Conservation (phyloP, 2,113 vertebrate genomes). For the Panthera uncia region DNA sequence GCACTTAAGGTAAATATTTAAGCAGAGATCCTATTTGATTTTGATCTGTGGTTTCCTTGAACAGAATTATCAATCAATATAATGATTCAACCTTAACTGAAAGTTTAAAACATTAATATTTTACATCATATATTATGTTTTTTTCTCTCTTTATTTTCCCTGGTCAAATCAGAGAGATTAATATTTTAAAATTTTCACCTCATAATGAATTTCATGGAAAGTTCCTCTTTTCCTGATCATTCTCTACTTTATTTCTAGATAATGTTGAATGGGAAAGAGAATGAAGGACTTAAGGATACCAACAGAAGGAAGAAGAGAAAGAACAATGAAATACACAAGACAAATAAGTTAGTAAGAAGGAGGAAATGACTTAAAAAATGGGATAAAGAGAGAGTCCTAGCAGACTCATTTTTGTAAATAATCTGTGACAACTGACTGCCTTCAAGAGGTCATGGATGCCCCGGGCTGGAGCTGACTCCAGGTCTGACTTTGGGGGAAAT, state of each 20-base stretch:
- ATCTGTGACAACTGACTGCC: not conserved
- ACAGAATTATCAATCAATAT: not conserved
- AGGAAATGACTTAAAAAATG: not conserved
- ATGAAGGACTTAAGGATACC: not conserved
- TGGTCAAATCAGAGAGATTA: not conserved
- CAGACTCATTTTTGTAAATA: not conserved
- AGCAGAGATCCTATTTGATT: not conserved
- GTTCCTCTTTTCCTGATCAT: not conserved
- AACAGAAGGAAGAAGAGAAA: not conserved
- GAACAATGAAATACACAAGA: not conserved
- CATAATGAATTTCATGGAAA: not conserved
- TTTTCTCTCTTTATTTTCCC: not conserved
- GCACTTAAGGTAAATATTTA: not conserved
- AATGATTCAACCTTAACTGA: not conserved
- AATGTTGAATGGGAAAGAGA: not conserved
- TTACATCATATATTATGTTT: not conserved
- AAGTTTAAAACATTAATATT: not conserved
- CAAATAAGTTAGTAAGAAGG: not conserved
- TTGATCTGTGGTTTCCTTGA: not conserved
- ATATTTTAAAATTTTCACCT: not conserved
- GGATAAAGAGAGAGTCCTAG: not conserved
- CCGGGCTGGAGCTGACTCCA: not conserved
- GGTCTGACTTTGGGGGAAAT: not conserved
- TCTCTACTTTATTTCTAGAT: not conserved
- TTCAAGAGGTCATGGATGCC: not conserved